Conservation (phyloP, 2,888 invertebrate genomes). For the Tinea semifulvella region DNA sequence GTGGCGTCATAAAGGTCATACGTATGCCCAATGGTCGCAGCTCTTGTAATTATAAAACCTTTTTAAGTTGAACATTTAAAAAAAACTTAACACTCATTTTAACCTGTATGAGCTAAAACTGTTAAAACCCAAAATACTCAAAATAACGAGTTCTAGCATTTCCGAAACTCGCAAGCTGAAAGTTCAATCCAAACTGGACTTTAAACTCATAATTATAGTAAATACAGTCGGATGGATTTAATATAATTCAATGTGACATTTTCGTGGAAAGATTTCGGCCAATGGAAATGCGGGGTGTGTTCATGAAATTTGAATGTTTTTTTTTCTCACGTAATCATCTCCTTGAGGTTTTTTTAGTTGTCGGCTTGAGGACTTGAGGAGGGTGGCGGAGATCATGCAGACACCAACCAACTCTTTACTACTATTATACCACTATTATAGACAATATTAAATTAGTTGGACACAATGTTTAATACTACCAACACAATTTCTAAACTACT, state of each 20-base stretch:
- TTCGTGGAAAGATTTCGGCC: slow-evolving; percentile 29
- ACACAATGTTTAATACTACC: too few relatives aligned
- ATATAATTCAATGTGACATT: slow-evolving; percentile 20
- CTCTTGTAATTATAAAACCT: too few relatives aligned
- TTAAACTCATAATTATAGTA: neutral
- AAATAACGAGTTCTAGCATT: too few relatives aligned
- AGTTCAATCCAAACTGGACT: neutral
- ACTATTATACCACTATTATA: too few relatives aligned
- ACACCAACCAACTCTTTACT: neutral
- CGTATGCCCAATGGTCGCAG: too few relatives aligned
- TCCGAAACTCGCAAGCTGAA: neutral
- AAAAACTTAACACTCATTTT: too few relatives aligned
- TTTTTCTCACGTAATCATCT: slow-evolving; percentile 32
- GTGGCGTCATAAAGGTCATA: too few relatives aligned
- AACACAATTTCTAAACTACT: too few relatives aligned
- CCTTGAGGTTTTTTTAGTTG: slow-evolving; percentile 23
- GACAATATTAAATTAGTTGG: neutral
- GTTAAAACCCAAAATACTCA: too few relatives aligned
- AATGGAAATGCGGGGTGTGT: slow-evolving; percentile 57
- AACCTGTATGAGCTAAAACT: too few relatives aligned
- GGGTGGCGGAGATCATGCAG: slow-evolving; percentile 16
- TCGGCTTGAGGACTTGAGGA: slow-evolving; percentile 3
- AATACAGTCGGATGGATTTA: neutral
- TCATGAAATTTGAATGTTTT: slow-evolving; percentile 57
- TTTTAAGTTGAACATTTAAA: too few relatives aligned